Evolutionary conservation across 1,140 invertebrate species (phyloP).

Genomic region (Diabrotica undecimpunctata): DNA sequence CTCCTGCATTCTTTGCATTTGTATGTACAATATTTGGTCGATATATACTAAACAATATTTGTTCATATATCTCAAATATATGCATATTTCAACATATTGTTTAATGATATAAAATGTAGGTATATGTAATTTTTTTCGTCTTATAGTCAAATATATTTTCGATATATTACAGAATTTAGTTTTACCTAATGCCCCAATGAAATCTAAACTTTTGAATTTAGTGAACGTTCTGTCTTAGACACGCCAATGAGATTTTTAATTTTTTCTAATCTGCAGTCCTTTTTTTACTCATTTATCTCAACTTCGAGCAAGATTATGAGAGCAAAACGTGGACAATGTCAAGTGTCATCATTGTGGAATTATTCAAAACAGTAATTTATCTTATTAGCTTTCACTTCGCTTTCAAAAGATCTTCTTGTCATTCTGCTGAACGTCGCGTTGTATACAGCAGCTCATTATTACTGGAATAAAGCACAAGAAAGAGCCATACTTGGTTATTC

Average conservation of each 20-base stretch:
- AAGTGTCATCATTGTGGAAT: conserved; percentile 30
- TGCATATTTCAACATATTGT: no score
- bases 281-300: conserved; percentile 19
- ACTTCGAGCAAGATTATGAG: conserved; percentile 13
- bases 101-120: no score
- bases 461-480: neutral
- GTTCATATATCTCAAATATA: no score
- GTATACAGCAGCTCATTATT: neutral
- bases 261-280: conserved; percentile 16
- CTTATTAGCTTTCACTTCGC: conserved; percentile 32
- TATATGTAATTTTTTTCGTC: no score
- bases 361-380: conserved; percentile 29
- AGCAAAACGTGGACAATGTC: conserved; percentile 26
- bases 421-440: conserved; percentile 14
- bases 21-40: no score
- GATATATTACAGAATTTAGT: no score
- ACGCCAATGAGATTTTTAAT: neutral
- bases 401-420: conserved; percentile 20
- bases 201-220: no score
- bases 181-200: no score
- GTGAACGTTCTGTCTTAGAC: neutral
- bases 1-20: no score
- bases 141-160: no score
- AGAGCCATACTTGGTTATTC: neutral
- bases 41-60: no score